Evolutionary conservation across 2,113 vertebrate genomes (phyloP).

Genomic region (Phalacrocorax brasilianus): DNA sequence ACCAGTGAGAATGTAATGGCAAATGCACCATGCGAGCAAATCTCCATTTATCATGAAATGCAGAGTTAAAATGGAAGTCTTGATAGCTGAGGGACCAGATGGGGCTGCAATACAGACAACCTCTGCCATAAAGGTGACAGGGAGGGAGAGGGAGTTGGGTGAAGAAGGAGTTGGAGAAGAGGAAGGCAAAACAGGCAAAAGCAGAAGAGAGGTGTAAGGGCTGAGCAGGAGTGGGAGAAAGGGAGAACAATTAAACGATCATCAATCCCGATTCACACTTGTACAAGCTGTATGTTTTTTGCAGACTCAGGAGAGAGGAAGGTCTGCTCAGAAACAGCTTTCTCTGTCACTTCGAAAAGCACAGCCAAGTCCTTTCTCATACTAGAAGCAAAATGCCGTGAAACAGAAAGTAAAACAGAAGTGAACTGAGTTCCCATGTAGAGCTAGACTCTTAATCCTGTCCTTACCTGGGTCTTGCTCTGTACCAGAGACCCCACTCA

Average conservation of each 20-base stretch:
- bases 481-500: background rate
- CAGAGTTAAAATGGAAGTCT: background rate
- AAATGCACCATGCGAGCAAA: background rate
- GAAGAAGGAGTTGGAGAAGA: background rate
- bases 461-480: background rate
- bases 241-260: background rate
- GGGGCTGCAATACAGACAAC: background rate
- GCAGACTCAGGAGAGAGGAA: background rate
- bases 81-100: background rate
- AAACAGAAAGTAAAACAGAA: background rate
- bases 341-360: background rate
- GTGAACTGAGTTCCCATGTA: background rate
- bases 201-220: background rate
- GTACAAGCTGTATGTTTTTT: background rate
- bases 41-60: background rate
- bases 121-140: background rate
- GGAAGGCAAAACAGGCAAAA: background rate
- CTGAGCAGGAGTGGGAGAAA: background rate
- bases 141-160: background rate
- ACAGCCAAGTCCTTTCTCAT: background rate
- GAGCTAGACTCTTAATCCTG: background rate
- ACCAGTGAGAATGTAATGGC: background rate
- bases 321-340: background rate
- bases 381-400: background rate
- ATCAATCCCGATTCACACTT: background rate